These are phyloP conservation scores for Sericinus montela DNA, from an alignment of 2,888 invertebrate species.

Conservation along the genomic window DNA sequence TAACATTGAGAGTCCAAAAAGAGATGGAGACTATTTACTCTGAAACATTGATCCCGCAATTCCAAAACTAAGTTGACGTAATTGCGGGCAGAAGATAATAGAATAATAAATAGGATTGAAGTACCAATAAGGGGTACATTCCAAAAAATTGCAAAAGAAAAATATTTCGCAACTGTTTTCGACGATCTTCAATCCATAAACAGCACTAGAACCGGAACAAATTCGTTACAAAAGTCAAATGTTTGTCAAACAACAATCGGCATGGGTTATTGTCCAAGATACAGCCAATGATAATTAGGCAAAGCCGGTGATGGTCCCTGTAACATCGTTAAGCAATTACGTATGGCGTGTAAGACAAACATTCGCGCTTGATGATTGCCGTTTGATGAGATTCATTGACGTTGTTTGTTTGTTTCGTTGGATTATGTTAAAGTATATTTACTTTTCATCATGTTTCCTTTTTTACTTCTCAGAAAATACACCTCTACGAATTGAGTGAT, in stretches of 20 bases:
- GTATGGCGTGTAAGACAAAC: slow-evolving; percentile 37
- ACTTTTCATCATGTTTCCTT: background rate
- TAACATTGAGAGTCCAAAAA: no score
- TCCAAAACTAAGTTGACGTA: no score
- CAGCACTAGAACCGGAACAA: background rate
- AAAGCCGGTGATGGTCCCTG: slow-evolving; percentile 6
- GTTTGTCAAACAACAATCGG: slow-evolving; percentile 1
- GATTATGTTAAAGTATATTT: slow-evolving; percentile 3
- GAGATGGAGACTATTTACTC: no score
- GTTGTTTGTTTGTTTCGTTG: slow-evolving; percentile 30
- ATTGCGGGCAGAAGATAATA: no score
- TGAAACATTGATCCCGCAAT: no score
- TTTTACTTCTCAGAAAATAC: background rate
- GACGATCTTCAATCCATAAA: background rate
- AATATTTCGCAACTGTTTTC: no score
- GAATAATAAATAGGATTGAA: no score
- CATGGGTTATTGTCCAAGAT: slow-evolving; percentile 5
- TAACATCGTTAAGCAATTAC: slow-evolving; percentile 41
- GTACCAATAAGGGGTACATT: no score
- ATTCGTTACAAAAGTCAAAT: slow-evolving; percentile 1
- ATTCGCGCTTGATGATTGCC: slow-evolving; percentile 27
- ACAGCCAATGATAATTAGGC: slow-evolving; percentile 13
- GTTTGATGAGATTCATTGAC: slow-evolving; percentile 1
- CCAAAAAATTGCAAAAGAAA: no score
- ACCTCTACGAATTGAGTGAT: background rate